Evolutionary conservation across 1,140 invertebrate species (phyloP).

Genomic region (Pachypsylla venusta): DNA sequence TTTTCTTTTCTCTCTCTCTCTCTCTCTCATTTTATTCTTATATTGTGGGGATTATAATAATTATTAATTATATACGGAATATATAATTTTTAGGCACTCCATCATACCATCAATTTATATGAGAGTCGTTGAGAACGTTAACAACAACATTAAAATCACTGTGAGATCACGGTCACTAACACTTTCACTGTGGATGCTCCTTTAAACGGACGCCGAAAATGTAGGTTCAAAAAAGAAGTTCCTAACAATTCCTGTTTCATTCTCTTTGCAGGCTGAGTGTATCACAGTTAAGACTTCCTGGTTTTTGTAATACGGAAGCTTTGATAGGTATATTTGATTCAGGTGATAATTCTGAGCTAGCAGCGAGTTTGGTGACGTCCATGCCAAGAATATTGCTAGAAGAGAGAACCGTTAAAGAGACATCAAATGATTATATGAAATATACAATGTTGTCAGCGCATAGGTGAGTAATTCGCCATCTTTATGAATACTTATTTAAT

Average conservation of each 20-base stretch:
- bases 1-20: too few species aligned
- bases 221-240: background rate
- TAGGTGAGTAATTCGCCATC: constrained; percentile 23
- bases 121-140: too few species aligned
- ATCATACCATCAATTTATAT: too few species aligned
- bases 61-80: too few species aligned
- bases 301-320: constrained; percentile 60
- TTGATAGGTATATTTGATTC: constrained; percentile 70
- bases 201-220: too few species aligned
- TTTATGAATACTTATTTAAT: too few species aligned
- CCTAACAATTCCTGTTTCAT: background rate
- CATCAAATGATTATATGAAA: constrained; percentile 62
- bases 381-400: constrained; percentile 59
- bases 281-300: constrained; percentile 55
- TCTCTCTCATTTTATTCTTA: too few species aligned
- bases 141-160: too few species aligned
- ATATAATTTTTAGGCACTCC: too few species aligned
- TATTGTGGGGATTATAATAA: too few species aligned
- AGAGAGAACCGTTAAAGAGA: constrained; percentile 62
- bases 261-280: constrained; percentile 41
- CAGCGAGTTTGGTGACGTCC: constrained; percentile 48
- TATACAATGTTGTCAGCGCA: constrained; percentile 62
- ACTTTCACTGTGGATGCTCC: too few species aligned
- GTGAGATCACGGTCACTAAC: too few species aligned
- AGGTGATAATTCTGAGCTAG: constrained; percentile 48